A percentile compares a stretch with the other conserved stretches of the same genome.
Conservation (phyloP, 2,888 invertebrate genomes). For the Exephanes ischioxanthus region DNA sequence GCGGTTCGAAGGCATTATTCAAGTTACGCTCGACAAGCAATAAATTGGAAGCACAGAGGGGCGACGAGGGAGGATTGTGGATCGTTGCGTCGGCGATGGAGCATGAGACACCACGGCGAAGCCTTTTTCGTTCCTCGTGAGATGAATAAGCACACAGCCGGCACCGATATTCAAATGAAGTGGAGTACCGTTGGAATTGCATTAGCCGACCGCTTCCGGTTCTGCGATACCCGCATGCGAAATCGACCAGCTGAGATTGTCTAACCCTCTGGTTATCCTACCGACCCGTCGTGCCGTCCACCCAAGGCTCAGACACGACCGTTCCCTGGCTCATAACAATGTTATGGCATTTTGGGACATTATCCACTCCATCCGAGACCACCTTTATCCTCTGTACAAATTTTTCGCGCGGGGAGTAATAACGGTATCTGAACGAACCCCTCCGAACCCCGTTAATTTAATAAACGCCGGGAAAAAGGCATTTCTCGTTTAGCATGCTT, state of each 20-base stretch:
- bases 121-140: constrained; percentile 47
- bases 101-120: constrained; percentile 28
- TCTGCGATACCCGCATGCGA: constrained; percentile 30
- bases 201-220: constrained; percentile 71
- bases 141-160: constrained; percentile 57
- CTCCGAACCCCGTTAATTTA: background rate
- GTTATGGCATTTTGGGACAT: no score
- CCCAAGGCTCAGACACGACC: no score
- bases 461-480: background rate
- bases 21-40: constrained; percentile 82
- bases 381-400: no score
- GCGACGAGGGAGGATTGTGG: constrained; percentile 70
- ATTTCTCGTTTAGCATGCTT: background rate
- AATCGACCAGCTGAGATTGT: constrained; percentile 35
- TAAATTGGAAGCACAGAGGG: constrained; percentile 79
- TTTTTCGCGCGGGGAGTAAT: no score
- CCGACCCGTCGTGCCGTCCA: no score
- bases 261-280: background rate
- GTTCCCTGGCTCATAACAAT: no score
- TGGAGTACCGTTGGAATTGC: constrained; percentile 82
- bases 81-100: constrained; percentile 10
- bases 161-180: constrained; percentile 80
- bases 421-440: no score
- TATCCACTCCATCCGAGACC: no score
- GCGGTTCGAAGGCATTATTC: constrained; percentile 81